Evolutionary conservation across 2,888 invertebrate genomes (phyloP), one percentile per base, ranked within the genome.

Genomic region (Clusia tigrina): DNA sequence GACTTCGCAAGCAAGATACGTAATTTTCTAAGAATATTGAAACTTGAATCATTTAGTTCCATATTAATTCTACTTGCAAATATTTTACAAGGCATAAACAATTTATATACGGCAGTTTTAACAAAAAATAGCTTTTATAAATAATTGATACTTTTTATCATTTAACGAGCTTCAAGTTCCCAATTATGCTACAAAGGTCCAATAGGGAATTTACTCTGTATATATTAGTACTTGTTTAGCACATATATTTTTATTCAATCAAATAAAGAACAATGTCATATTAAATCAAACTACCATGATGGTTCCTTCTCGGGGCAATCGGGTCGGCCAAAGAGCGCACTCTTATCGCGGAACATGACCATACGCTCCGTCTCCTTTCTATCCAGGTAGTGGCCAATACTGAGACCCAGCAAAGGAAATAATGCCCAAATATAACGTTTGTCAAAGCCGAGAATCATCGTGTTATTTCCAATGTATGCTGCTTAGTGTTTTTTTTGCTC

Each of bases 301-400:
- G 93, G 94, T 22, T 42, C 51, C 71, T 85, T 78, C 65, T 90
- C 15, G 68, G 88, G 87, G 70, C 88, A 88, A 1, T 89, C 84
- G 46, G 79, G 83, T 63, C 90, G 86, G 22, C 91, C 92, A 78
- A 90, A 95, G 42, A 95, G 83, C 55, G 89, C 88, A 75, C 93
- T 93, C 79, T 91, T 93, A 78, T 95, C 94, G 64, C 94, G 86
- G 80, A 90, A 95, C 69, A 82, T 83, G 0, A 87, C 86, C 89
- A 93, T 88, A 60, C 93, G 87, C 64, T 90, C 85, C 0, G 90
- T 90, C 84, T 94, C 93, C 71, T 87, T 85, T 3, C 84, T 83
- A 77, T 93, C 92, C 59, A 93, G 71, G 69, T 81, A 89, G 73
- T 85, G 85, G 1, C 93, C 93, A 58, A 91, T 65, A 1, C 83